These are phyloP conservation scores for Nomada fucata DNA, from an alignment of 2,888 invertebrate species.

Conservation along the genomic window DNA sequence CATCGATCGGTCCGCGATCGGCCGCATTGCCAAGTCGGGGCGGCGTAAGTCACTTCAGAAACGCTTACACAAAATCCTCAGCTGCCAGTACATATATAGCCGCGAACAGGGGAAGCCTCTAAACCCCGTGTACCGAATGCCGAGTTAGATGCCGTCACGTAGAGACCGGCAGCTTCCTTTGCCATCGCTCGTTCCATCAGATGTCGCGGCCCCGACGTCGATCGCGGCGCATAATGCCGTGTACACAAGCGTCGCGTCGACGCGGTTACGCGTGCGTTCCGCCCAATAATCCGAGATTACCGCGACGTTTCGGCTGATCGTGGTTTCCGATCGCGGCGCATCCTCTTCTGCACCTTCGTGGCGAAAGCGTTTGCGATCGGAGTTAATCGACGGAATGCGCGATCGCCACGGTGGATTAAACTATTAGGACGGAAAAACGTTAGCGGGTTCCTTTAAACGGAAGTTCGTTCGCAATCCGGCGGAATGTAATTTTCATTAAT, in stretches of 20 bases:
- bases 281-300: slow-evolving; percentile 76
- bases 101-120: slow-evolving; percentile 54
- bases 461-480: not conserved
- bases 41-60: slow-evolving; percentile 69
- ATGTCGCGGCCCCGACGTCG: slow-evolving; percentile 46
- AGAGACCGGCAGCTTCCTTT: slow-evolving; percentile 72
- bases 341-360: no score
- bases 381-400: no score
- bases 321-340: no score
- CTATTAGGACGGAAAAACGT: no score
- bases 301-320: slow-evolving; percentile 30
- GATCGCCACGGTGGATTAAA: no score
- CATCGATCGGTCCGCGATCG: slow-evolving; percentile 50
- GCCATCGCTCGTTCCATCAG: slow-evolving; percentile 68
- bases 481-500: not conserved
- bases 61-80: slow-evolving; percentile 69
- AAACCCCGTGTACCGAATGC: slow-evolving; percentile 70
- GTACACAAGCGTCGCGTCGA: slow-evolving; percentile 17
- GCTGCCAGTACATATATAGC: slow-evolving; percentile 67
- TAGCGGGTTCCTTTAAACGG: no score
- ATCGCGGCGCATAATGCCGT: slow-evolving; percentile 48
- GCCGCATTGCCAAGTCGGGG: slow-evolving; percentile 55
- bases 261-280: slow-evolving; percentile 46
- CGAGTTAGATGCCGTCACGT: slow-evolving; percentile 78
- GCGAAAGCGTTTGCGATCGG: no score